Conservation (phyloP, 2,888 invertebrate species). For the Cataglyphis cursor region DNA sequence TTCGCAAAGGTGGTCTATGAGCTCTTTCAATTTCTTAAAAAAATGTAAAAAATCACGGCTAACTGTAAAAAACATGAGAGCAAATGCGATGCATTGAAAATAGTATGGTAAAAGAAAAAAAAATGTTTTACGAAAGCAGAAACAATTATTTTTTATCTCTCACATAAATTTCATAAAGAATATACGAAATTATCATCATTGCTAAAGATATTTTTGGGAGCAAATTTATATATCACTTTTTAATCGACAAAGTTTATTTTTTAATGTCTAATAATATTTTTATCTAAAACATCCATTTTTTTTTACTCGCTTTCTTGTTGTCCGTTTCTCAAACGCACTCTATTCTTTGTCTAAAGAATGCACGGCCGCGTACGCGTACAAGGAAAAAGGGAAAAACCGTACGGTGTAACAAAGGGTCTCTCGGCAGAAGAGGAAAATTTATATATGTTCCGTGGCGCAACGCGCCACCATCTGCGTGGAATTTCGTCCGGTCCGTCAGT, state of each 20-base stretch:
- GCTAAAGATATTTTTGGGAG: background rate
- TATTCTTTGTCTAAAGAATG: conserved; percentile 70
- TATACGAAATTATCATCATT: background rate
- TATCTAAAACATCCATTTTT: background rate
- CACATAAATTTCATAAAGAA: background rate
- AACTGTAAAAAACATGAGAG: background rate
- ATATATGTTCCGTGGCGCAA: conserved; percentile 77
- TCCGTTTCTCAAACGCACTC: conserved; percentile 31
- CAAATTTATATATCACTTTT: background rate
- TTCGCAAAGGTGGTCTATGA: conserved; percentile 75
- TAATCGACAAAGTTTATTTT: background rate
- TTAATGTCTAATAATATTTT: conserved; percentile 2
- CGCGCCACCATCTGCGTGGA: conserved; percentile 80
- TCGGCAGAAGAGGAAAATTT: conserved; percentile 79
- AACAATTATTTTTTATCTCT: background rate
- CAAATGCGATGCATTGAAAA: background rate
- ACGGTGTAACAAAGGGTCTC: conserved; percentile 69
- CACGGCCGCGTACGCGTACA: conserved; percentile 47
- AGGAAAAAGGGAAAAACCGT: conserved; percentile 59
- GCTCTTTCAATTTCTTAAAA: conserved; percentile 37
- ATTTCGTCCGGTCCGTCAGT: conserved; percentile 76
- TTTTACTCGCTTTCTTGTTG: background rate
- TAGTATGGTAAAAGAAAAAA: conserved; percentile 45
- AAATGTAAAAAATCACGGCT: conserved; percentile 44
- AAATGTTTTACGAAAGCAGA: background rate